Evolutionary conservation across 2,888 invertebrate species (phyloP), one percentile per base, ranked within the genome.

Genomic region (Lumbricus terrestris): DNA sequence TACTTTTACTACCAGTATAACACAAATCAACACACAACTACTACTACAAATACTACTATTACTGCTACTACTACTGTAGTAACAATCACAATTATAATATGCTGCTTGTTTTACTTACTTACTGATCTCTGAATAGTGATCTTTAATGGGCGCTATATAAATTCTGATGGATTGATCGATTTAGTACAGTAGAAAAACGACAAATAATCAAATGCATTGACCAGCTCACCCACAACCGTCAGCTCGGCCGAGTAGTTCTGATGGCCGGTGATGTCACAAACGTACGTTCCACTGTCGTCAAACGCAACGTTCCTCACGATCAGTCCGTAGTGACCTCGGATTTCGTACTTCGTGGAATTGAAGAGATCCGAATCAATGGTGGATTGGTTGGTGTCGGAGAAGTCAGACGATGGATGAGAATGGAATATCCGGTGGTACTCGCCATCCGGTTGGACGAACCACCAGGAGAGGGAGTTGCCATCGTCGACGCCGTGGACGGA

Each of bases 301-400:
- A 88, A 42, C 23, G 23, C 88, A 34, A 88, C 88, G 18, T 47
- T 1, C 20, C 29, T 88, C 20, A 88, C 37, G 8, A 35, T 1
- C 88, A 88, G 37, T 5, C 88, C 88, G 29, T 88, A 88, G 40
- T 88, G 42, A 33, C 88, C 88, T 34, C 40, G n/a, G 11, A 88
- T 40, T 37, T 88, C 88, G 29, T 42, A 88, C 35, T 47, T 88
- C 18, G 42, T 33, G 6, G 33, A 33, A 85, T 85, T 37, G 23
- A 85, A 85, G 20, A 34, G 35, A 35, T 8, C 20, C 5, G 85
- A 6, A 35, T 85, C 85, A 3, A 35, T 16, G 16, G 23, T 85
- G 85, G 34, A 20, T 35, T 35, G 35, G 18, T 18, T 15, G 20
- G 88, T 29, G 13, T 5, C 88, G 16, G 33, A 35, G 33, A 40